A percentile compares a stretch with the other conserved stretches of the same genome.
Evolutionary conservation across 2,888 invertebrate species (phyloP).

Genomic region (Ornithoptera priamus): DNA sequence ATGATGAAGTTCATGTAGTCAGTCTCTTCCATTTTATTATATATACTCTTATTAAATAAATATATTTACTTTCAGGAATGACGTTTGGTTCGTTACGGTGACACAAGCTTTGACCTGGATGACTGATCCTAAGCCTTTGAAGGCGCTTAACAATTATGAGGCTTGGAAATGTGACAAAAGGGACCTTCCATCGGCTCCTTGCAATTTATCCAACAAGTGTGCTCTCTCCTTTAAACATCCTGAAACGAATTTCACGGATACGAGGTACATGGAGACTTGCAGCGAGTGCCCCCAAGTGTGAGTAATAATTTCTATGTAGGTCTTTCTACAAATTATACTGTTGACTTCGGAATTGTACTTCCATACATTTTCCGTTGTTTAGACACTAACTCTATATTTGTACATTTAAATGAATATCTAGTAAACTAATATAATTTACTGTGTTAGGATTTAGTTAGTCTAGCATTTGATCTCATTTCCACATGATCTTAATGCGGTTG

Average conservation of each 20-base stretch:
- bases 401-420: no score
- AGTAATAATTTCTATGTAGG: constrained; percentile 40
- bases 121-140: constrained; percentile 89
- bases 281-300: constrained; percentile 89
- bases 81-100: constrained; percentile 92
- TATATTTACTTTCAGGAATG: constrained; percentile 79
- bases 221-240: constrained; percentile 89
- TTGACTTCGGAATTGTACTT: no score
- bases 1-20: no score
- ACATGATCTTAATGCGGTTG: no score
- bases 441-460: no score
- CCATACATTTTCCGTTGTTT: no score
- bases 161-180: constrained; percentile 90
- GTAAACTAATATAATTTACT: no score
- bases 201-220: constrained; percentile 90
- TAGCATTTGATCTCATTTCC: no score
- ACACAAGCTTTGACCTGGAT: constrained; percentile 95
- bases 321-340: background rate
- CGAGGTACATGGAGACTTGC: constrained; percentile 93
- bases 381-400: no score
- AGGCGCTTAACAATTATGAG: constrained; percentile 85
- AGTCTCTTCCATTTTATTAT: no score
- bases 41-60: background rate
- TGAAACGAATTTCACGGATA: constrained; percentile 88
- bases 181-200: constrained; percentile 86